These are phyloP conservation scores for Brachionichthys hirsutus DNA, from an alignment of 2,113 vertebrate species.

Conservation along the genomic window DNA sequence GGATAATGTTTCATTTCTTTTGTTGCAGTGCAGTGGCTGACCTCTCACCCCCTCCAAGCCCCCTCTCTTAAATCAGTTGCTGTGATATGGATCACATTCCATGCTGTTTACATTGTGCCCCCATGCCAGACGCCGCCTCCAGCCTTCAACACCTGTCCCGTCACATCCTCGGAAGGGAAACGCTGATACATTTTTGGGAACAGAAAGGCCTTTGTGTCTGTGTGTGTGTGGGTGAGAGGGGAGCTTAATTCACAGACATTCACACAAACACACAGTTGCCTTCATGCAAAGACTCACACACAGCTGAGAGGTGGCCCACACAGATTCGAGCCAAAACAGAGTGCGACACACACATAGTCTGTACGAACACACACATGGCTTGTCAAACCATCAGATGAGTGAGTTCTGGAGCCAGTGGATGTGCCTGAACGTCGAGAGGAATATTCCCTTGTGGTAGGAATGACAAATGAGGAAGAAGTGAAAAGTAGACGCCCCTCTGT, in stretches of 20 bases:
- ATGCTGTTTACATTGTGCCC: slow-evolving; percentile 69
- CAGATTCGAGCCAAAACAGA: slow-evolving; percentile 41
- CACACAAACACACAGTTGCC: slow-evolving; percentile 33
- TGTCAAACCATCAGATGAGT: slow-evolving; percentile 47
- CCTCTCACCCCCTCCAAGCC: slow-evolving; percentile 49
- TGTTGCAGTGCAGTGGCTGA: slow-evolving; percentile 47
- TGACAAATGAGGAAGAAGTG: slow-evolving; percentile 65
- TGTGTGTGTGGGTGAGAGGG: slow-evolving; percentile 10
- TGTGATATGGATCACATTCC: slow-evolving; percentile 71
- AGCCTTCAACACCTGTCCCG: slow-evolving; percentile 71
- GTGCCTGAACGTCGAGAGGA: slow-evolving; percentile 65
- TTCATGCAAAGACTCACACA: slow-evolving; percentile 26
- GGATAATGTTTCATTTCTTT: slow-evolving; percentile 69
- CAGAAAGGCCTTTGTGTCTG: slow-evolving; percentile 58
- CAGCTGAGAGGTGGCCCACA: slow-evolving; percentile 51
- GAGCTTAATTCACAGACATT: slow-evolving; percentile 36
- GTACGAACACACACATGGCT: slow-evolving; percentile 27
- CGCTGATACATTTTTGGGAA: slow-evolving; percentile 61
- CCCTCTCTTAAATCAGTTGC: slow-evolving; percentile 60
- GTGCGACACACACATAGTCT: slow-evolving; percentile 20
- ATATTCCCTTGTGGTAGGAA: slow-evolving; percentile 52
- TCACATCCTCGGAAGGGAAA: slow-evolving; percentile 57
- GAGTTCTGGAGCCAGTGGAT: slow-evolving; percentile 66
- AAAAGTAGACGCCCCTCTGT: slow-evolving; percentile 36
- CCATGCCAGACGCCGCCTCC: slow-evolving; percentile 47